A percentile compares a stretch with the other conserved stretches of the same genome.
Evolutionary conservation across 2,113 vertebrate genomes (phyloP).

Genomic region (Thalassarche chlororhynchos): DNA sequence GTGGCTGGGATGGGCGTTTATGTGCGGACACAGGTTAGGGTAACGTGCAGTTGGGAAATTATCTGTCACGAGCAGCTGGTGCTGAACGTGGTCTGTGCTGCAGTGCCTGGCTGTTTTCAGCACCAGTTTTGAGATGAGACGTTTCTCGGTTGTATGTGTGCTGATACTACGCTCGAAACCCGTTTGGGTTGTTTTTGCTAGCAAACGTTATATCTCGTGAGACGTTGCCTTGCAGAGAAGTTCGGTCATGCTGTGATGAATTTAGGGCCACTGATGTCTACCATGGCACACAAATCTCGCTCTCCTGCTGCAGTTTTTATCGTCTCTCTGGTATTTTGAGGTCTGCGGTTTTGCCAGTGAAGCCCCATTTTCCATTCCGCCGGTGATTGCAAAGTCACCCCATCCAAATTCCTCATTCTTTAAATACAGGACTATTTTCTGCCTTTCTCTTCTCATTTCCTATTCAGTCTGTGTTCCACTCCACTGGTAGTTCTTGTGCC

Average conservation of each 20-base stretch:
- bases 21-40: accelerated
- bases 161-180: accelerated
- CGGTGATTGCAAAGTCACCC: background rate
- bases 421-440: background rate
- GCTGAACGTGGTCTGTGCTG: background rate
- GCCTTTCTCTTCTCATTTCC: background rate
- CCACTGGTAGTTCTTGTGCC: background rate
- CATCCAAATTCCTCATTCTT: background rate
- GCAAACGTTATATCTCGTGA: accelerated
- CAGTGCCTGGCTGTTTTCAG: background rate
- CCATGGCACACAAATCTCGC: background rate
- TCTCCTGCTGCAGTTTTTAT: background rate
- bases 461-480: background rate
- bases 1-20: accelerated
- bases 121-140: background rate
- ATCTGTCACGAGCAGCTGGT: background rate
- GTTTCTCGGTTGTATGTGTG: accelerated
- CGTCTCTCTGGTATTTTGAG: background rate
- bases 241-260: background rate
- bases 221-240: background rate
- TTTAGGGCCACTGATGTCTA: background rate
- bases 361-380: background rate
- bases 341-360: background rate
- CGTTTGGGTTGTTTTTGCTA: background rate
- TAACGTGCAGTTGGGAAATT: accelerated